Evolutionary conservation across 2,888 invertebrate genomes (phyloP), one percentile per base, ranked within the genome.

Genomic region (Capitulum mitella): DNA sequence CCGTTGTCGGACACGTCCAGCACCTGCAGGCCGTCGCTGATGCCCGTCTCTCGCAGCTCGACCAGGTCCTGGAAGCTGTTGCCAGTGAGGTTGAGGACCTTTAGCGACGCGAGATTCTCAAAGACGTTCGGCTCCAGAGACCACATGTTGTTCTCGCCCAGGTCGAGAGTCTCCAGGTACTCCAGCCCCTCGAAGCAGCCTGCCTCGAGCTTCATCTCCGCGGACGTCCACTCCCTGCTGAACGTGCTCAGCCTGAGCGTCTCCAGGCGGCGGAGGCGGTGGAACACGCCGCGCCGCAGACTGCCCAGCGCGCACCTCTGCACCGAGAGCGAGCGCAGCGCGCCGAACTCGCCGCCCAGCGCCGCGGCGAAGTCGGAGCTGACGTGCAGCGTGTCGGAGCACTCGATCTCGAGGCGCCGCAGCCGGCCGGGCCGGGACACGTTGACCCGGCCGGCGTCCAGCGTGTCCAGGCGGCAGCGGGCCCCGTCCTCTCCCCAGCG

Each of bases 51-150:
- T 1, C 83, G 81, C 40, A 84, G 79, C n/a, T 82, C 81, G 48
- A 81, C 81, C 16, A 85, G 82, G 78, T 84, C 83, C 80, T 84
- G 84, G 22, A 85, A 81, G 22, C 83, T 82, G 80, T 85, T 85
- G 78, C 83, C 80, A 10, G 84, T 83, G 43, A 85, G 80, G 78
- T 85, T 85, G 3, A 85, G 81, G 16, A 81, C 70, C 70, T 83
- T 82, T 12, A 84, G 81, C 29, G 81, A 81, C 34, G 80, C 79
- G 58, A 84, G 80, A 40, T 81, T 78, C 70, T 82, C 81, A 61
- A 84, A 82, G 29, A 82, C 78, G 19, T 81, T 81, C 43, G 81
- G 79, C 8, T 82, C 82, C 29, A 84, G 78, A 14, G 80, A 80
- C 83, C 82, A 81, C n/a, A 84, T 78, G 78, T 82, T 80, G 76